phyloP scores from a whole-genome alignment of 2,797 vertebrate genomes.

The Eulemur rubriventer region DNA sequence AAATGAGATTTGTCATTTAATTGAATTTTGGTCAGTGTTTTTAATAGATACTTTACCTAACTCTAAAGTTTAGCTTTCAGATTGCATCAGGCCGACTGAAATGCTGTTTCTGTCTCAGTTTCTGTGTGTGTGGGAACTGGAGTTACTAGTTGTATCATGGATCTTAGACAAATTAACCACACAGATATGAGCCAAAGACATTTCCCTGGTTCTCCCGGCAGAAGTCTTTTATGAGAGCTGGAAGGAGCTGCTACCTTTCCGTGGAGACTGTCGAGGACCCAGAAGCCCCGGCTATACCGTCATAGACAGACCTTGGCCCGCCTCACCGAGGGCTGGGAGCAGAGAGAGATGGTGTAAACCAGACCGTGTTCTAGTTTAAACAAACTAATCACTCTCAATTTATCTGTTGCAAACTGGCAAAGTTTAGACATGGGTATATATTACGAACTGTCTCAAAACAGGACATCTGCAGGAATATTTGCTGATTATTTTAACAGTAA shows the following conservation, averaged over 20 bases:
- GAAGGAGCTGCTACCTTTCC: not conserved
- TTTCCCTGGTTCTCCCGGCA: not conserved
- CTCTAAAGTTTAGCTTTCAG: not conserved
- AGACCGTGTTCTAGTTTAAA: not conserved
- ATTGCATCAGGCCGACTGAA: not conserved
- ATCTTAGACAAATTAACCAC: conserved; percentile 17
- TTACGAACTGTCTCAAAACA: not conserved
- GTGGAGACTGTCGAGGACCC: not conserved
- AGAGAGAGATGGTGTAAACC: not conserved
- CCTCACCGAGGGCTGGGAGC: not conserved
- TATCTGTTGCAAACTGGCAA: not conserved
- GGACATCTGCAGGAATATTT: not conserved
- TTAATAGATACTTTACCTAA: not conserved
- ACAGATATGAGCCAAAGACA: not conserved
- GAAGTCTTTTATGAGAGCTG: not conserved
- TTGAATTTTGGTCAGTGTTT: conserved; percentile 23
- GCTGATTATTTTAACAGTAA: not conserved
- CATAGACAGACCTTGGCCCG: not conserved
- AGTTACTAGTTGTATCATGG: not conserved
- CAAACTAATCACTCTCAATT: not conserved
- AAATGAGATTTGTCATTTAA: conserved; percentile 40
- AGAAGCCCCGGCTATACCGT: not conserved
- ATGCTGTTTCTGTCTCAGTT: not conserved
- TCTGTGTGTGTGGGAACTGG: not conserved
- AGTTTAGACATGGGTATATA: not conserved